Evolutionary conservation across 2,888 invertebrate genomes (phyloP).

Genomic region (Xestia xanthographa): DNA sequence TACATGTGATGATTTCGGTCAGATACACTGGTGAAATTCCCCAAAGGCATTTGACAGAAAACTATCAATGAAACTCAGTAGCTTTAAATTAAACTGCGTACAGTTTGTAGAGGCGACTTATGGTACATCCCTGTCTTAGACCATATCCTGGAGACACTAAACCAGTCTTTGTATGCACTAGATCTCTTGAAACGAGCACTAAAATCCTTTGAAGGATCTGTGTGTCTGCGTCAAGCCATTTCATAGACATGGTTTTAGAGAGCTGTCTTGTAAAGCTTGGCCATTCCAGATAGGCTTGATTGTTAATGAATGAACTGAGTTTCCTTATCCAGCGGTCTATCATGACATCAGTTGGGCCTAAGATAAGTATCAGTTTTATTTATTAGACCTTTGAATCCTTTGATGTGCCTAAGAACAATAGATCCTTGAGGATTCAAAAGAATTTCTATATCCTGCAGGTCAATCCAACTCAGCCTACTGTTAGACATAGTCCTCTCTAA

Average conservation of each 20-base stretch:
- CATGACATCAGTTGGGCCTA: neutral
- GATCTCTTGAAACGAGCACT: slow-evolving; percentile 4
- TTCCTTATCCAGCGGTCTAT: neutral
- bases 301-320: neutral
- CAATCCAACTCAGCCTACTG: neutral
- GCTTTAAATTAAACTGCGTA: neutral
- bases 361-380: neutral
- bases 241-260: neutral
- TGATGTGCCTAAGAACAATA: neutral
- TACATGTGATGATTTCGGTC: neutral
- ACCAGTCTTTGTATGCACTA: slow-evolving; percentile 4
- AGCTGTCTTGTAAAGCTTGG: neutral
- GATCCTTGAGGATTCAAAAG: neutral
- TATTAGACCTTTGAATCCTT: neutral
- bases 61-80: neutral
- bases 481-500: neutral
- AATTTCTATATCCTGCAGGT: neutral
- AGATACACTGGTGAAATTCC: neutral
- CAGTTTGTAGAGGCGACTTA: neutral
- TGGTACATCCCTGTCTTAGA: neutral
- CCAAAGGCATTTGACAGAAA: neutral
- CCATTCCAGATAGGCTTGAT: neutral
- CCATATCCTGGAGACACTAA: neutral
- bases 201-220: slow-evolving; percentile 9
- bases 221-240: neutral